Conservation (phyloP, 2,888 invertebrate species). For the Ormyrus labotus region DNA sequence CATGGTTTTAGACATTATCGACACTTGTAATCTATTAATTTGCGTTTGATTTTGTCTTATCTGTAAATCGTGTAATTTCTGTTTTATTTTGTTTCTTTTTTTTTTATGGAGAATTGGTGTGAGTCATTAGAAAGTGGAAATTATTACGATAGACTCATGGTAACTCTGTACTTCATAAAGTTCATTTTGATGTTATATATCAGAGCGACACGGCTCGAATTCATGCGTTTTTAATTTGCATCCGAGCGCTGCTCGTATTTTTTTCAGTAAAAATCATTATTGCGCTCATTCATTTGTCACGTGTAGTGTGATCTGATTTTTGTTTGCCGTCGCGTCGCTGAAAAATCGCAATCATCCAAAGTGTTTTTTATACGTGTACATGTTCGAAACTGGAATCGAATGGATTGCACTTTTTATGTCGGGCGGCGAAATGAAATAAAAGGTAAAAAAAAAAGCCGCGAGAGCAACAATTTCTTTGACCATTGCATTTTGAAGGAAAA, state of each 20-base stretch:
- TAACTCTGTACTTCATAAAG: neutral
- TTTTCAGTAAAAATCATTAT: slow-evolving; percentile 34
- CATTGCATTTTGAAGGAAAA: slow-evolving; percentile 7
- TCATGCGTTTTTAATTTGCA: slow-evolving; percentile 19
- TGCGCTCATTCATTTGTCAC: slow-evolving; percentile 34
- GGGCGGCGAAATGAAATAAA: neutral
- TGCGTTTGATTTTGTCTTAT: slow-evolving; percentile 23
- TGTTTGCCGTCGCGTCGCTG: slow-evolving; percentile 15
- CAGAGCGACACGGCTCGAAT: neutral
- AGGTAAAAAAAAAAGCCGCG: slow-evolving; percentile 10
- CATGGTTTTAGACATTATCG: slow-evolving; percentile 41
- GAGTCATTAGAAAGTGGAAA: slow-evolving; percentile 8
- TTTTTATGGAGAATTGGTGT: slow-evolving; percentile 21
- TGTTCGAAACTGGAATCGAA: slow-evolving; percentile 50
- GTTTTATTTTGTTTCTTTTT: slow-evolving; percentile 14
- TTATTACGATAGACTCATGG: neutral
- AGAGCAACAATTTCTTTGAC: slow-evolving; percentile 7
- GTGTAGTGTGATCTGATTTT: slow-evolving; percentile 12
- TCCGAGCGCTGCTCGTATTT: slow-evolving; percentile 16
- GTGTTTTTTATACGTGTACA: slow-evolving; percentile 22
- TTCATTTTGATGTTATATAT: slow-evolving; percentile 27
- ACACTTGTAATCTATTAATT: slow-evolving; percentile 27
- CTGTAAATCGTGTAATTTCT: slow-evolving; percentile 32
- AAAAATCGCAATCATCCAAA: slow-evolving; percentile 25
- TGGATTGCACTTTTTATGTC: slow-evolving; percentile 62